A percentile compares a stretch with the other conserved stretches of the same genome.
Conservation (phyloP, 2,113 vertebrate species). For the Redunca redunca region DNA sequence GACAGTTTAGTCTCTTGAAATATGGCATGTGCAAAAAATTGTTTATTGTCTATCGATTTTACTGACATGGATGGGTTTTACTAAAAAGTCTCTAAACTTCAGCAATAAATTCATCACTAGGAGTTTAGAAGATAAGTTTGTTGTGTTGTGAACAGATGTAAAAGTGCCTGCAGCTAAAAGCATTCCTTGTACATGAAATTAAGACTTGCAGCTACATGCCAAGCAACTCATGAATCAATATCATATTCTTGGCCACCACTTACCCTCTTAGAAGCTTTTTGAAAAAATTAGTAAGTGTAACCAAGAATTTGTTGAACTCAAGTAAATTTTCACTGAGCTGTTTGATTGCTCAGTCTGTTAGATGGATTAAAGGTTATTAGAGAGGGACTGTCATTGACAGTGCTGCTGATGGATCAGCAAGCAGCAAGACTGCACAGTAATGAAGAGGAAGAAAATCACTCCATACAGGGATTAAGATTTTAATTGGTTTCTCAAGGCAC, state of each 20-base stretch:
- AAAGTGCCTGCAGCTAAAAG: slow-evolving; percentile 30
- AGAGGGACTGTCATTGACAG: background rate
- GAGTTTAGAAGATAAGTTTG: background rate
- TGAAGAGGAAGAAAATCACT: background rate
- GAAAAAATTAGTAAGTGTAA: slow-evolving; percentile 42
- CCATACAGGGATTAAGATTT: slow-evolving; percentile 2
- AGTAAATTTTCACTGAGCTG: slow-evolving; percentile 37
- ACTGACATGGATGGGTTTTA: background rate
- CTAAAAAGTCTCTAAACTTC: background rate
- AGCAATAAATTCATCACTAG: slow-evolving; percentile 15
- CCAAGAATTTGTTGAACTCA: slow-evolving; percentile 18
- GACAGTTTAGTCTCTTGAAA: background rate
- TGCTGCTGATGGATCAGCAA: background rate
- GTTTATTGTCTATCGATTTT: background rate
- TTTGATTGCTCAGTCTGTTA: slow-evolving; percentile 5
- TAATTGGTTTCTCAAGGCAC: slow-evolving; percentile 52
- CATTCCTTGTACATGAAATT: slow-evolving; percentile 32
- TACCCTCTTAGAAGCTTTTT: slow-evolving; percentile 42
- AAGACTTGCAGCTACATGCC: background rate
- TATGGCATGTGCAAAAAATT: background rate
- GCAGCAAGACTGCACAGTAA: background rate
- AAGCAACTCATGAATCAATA: slow-evolving; percentile 38
- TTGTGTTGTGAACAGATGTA: background rate
- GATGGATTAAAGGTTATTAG: background rate
- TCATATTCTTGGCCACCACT: background rate